Percentiles rank a stretch among this genome's conserved stretches.
Evolutionary conservation across 92 coral and sea anemone genomes (phyloP).

Genomic region (Epizoanthus illoricatus): DNA sequence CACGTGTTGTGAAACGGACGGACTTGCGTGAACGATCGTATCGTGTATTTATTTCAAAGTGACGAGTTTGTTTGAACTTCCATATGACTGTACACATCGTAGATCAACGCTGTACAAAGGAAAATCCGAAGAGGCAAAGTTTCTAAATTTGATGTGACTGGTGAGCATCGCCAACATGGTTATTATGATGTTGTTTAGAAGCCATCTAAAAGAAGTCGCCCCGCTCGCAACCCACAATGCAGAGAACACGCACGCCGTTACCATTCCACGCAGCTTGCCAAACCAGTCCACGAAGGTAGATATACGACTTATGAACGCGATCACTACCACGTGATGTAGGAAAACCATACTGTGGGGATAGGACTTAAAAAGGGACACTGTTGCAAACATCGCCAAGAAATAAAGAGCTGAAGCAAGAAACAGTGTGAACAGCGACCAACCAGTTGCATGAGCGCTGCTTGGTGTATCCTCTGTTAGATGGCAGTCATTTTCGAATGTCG

Average conservation of each 20-base stretch:
- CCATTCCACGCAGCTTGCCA: slow-evolving; percentile 41
- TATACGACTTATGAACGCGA: slow-evolving; percentile 43
- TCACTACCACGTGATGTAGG: slow-evolving; percentile 57
- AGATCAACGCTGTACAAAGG: slow-evolving; percentile 62
- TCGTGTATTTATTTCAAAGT: no score
- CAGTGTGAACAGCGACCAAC: background rate
- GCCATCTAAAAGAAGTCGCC: slow-evolving; percentile 58
- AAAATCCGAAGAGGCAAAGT: slow-evolving; percentile 64
- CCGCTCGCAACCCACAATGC: slow-evolving; percentile 56
- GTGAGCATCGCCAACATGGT: slow-evolving; percentile 54
- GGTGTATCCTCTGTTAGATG: background rate
- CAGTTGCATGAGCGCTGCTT: background rate
- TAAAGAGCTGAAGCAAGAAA: slow-evolving; percentile 13
- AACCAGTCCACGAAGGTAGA: slow-evolving; percentile 58
- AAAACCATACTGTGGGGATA: slow-evolving; percentile 50
- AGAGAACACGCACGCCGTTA: slow-evolving; percentile 37
- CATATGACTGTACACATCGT: slow-evolving; percentile 51
- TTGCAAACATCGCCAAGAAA: slow-evolving; percentile 55
- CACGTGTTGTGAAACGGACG: no score
- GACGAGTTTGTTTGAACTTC: no score
- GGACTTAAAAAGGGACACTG: slow-evolving; percentile 48
- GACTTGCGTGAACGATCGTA: no score
- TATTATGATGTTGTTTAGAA: slow-evolving; percentile 52
- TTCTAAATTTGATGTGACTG: slow-evolving; percentile 56
- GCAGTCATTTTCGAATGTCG: background rate